Conservation (phyloP, 2,797 vertebrate genomes). For the Malacoraja senta region DNA sequence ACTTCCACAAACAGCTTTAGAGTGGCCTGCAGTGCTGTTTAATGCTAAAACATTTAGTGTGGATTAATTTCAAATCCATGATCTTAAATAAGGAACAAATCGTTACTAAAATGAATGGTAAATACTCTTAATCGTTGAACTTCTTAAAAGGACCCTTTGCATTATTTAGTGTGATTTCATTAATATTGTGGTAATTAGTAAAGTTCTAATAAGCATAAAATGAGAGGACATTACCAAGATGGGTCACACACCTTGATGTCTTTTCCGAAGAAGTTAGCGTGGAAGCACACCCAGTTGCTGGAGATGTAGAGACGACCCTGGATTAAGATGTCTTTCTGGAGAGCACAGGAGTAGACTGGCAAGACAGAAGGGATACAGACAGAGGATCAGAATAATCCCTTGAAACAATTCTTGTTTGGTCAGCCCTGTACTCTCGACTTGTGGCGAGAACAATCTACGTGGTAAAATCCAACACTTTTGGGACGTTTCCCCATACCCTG, state of each 20-base stretch:
- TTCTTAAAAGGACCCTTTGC: too few relatives aligned
- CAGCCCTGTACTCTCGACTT: neutral
- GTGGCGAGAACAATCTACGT: neutral
- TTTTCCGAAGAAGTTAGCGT: constrained; percentile 90
- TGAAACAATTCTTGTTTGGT: too few relatives aligned
- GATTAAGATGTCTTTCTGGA: constrained; percentile 87
- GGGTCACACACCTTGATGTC: constrained; percentile 77
- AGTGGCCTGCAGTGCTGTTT: too few relatives aligned
- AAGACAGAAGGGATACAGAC: neutral
- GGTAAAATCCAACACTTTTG: neutral
- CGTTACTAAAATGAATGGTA: neutral
- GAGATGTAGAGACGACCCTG: constrained; percentile 95
- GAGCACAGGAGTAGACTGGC: constrained; percentile 87
- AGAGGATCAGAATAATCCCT: neutral
- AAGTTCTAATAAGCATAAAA: neutral
- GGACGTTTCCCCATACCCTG: too few relatives aligned
- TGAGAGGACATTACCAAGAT: fast-evolving
- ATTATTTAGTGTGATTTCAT: too few relatives aligned
- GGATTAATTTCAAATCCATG: neutral
- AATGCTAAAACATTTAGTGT: too few relatives aligned
- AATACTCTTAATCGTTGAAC: neutral
- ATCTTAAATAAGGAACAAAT: too few relatives aligned
- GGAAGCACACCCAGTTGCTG: constrained; percentile 93
- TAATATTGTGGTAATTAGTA: neutral
- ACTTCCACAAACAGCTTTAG: too few relatives aligned